These are phyloP conservation scores for Lepetodrilus schrolli DNA, from an alignment of 2,888 invertebrate species.

Conservation along the genomic window DNA sequence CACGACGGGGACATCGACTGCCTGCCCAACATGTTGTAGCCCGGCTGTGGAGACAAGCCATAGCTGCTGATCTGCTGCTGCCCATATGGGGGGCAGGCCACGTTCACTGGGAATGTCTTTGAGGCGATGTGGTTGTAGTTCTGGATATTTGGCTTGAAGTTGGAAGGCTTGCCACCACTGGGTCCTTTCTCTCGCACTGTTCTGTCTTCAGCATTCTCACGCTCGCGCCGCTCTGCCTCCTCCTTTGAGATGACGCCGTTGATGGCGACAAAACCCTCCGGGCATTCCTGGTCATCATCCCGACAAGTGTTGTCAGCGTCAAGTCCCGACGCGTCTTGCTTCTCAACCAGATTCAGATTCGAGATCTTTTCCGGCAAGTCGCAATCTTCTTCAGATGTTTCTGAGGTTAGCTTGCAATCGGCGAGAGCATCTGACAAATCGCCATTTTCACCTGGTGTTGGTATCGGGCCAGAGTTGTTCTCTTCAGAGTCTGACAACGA, in stretches of 20 bases:
- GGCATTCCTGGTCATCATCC: too few relatives aligned
- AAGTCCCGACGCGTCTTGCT: background rate
- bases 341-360: background rate
- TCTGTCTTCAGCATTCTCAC: background rate
- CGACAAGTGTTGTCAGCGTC: background rate
- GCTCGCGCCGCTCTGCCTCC: conserved; percentile 18
- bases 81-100: background rate
- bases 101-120: conserved; percentile 23
- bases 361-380: conserved; percentile 1
- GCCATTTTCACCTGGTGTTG: too few relatives aligned
- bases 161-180: conserved; percentile 25
- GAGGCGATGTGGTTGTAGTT: conserved; percentile 24
- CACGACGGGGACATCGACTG: background rate
- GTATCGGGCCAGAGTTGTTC: background rate
- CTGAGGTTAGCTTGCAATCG: background rate
- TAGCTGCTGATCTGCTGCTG: background rate
- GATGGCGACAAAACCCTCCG: background rate
- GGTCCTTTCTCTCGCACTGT: conserved; percentile 29
- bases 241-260: conserved; percentile 16
- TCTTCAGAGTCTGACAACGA: background rate
- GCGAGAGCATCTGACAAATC: background rate
- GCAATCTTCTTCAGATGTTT: too few relatives aligned
- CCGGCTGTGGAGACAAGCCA: background rate
- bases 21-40: background rate
- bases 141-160: background rate